phyloP scores from a whole-genome alignment of 1,140 invertebrate genomes.

The Psix sp. region DNA sequence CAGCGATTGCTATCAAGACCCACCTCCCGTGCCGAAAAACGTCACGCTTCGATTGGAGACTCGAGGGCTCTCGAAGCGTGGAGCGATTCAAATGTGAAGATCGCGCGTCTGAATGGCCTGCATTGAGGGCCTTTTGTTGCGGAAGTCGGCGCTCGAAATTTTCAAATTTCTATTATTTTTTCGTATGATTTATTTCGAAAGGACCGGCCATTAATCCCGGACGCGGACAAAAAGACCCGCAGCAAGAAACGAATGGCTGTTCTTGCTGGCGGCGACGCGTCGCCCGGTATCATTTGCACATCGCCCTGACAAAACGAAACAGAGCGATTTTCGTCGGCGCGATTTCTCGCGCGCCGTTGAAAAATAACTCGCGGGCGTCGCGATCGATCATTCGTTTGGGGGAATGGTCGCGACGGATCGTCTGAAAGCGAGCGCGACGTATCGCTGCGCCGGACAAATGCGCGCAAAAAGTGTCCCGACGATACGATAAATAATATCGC shows the following conservation, averaged over 20 bases:
- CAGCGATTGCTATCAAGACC: slow-evolving; percentile 36
- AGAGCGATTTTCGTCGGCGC: slow-evolving; percentile 18
- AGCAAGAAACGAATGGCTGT: slow-evolving; percentile 23
- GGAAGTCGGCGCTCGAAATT: slow-evolving; percentile 18
- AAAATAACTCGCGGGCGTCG: slow-evolving; percentile 25
- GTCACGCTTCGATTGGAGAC: slow-evolving; percentile 36
- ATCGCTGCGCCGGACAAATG: slow-evolving; percentile 35
- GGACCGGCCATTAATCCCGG: slow-evolving; percentile 24
- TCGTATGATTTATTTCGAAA: slow-evolving; percentile 44
- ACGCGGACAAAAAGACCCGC: slow-evolving; percentile 6
- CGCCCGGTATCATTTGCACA: slow-evolving; percentile 18
- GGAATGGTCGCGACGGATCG: slow-evolving; percentile 42
- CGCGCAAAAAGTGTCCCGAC: slow-evolving; percentile 35
- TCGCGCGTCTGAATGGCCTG: slow-evolving; percentile 21
- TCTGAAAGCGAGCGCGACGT: slow-evolving; percentile 27
- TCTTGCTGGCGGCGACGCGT: slow-evolving; percentile 6
- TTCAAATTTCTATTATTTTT: slow-evolving; percentile 51
- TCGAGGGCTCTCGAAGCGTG: slow-evolving; percentile 30
- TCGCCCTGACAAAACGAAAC: slow-evolving; percentile 41
- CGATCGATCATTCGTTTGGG: slow-evolving; percentile 41
- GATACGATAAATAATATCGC: slow-evolving; percentile 43
- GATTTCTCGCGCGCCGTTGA: slow-evolving; percentile 18
- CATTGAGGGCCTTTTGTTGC: slow-evolving; percentile 41
- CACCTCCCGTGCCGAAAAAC: slow-evolving; percentile 32
- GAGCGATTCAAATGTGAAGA: slow-evolving; percentile 36